A percentile compares a stretch with the other conserved stretches of the same genome.
Conservation (phyloP, 2,888 invertebrate genomes). For the Villa cingulata region DNA sequence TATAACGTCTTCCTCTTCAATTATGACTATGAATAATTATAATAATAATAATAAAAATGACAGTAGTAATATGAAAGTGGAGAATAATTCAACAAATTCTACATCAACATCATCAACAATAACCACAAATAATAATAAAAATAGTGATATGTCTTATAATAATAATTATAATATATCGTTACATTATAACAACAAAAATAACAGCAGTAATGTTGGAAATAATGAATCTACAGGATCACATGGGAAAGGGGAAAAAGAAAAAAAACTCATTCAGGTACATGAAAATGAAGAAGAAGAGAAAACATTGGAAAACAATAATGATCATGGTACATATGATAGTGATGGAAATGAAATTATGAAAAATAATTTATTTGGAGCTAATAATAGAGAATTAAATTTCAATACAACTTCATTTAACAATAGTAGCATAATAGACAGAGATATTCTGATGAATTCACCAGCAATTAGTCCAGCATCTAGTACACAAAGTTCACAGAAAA, state of each 20-base stretch:
- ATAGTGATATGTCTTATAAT: slow-evolving; percentile 1
- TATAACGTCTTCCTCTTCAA: slow-evolving; percentile 7
- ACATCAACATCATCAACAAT: no score
- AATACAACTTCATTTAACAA: background rate
- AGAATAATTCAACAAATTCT: background rate
- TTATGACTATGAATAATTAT: background rate
- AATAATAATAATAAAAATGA: background rate
- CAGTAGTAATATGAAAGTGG: background rate
- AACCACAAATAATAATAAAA: slow-evolving; percentile 4
- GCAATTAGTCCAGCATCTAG: slow-evolving; percentile 55
- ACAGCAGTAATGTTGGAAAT: background rate
- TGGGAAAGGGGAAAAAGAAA: background rate
- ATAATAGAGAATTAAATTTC: background rate
- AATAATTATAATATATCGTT: background rate
- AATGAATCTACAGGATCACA: background rate
- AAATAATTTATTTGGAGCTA: no score
- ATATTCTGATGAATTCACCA: slow-evolving; percentile 32
- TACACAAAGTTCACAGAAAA: slow-evolving; percentile 47
- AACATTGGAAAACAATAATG: no score
- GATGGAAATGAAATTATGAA: background rate
- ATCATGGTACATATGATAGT: background rate
- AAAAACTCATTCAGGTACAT: no score
- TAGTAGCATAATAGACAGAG: slow-evolving; percentile 9
- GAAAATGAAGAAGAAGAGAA: no score
- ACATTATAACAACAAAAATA: background rate